These are phyloP conservation scores for Drusus annulatus DNA, from an alignment of 1,140 invertebrate species.

Conservation along the genomic window DNA sequence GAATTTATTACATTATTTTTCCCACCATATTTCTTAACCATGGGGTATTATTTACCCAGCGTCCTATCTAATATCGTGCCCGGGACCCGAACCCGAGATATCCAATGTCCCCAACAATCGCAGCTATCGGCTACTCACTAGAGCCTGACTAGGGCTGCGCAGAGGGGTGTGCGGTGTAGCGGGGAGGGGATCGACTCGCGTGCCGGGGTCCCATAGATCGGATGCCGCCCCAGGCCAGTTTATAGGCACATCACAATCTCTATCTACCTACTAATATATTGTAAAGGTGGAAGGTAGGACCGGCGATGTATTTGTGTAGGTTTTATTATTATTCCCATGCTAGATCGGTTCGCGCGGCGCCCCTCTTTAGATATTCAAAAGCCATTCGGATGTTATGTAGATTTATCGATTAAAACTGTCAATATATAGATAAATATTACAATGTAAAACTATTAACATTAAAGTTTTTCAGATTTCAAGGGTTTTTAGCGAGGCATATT, in stretches of 20 bases:
- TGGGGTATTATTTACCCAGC: too few relatives aligned
- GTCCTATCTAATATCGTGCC: too few relatives aligned
- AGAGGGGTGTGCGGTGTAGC: background rate
- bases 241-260: background rate
- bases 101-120: too few relatives aligned
- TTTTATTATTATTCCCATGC: constrained; percentile 16
- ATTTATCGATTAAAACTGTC: background rate
- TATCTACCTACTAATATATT: background rate
- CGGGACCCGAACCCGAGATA: too few relatives aligned
- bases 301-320: background rate
- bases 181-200: constrained; percentile 4
- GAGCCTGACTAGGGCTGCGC: too few relatives aligned
- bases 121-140: too few relatives aligned
- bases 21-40: too few relatives aligned
- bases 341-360: constrained; percentile 1
- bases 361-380: constrained; percentile 9
- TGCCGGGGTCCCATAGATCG: constrained; percentile 26
- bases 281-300: background rate
- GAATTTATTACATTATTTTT: too few relatives aligned
- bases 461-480: background rate
- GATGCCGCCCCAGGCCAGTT: constrained; percentile 11
- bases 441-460: too few relatives aligned
- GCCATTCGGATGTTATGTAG: constrained; percentile 9
- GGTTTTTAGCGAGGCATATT: background rate
- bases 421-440: constrained; percentile 1